Conservation (phyloP, 2,113 vertebrate species). For the Malurus cyaneus region DNA sequence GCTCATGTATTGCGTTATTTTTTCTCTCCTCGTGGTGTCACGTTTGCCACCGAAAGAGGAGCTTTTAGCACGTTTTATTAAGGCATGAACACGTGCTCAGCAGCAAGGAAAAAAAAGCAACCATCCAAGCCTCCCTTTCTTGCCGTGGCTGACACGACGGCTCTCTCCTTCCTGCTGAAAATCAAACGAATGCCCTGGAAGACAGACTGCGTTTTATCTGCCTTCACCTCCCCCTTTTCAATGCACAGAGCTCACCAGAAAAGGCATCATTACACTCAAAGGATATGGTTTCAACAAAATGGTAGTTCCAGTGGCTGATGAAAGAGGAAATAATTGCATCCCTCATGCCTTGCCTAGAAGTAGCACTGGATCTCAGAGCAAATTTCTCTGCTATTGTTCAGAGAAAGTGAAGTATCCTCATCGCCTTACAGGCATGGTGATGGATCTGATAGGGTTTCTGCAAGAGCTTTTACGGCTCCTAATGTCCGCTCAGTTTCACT, state of each 20-base stretch:
- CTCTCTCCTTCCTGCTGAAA: neutral
- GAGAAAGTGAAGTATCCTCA: conserved; percentile 51
- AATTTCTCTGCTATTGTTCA: conserved; percentile 41
- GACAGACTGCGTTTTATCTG: neutral
- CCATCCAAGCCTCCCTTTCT: neutral
- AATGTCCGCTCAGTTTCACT: neutral
- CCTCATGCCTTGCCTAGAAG: conserved; percentile 31
- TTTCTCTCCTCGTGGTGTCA: neutral
- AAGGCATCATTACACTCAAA: conserved; percentile 35
- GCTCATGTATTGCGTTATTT: neutral
- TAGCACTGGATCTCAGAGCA: conserved; percentile 21
- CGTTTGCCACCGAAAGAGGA: neutral
- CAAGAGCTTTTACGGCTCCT: neutral
- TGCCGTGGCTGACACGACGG: neutral
- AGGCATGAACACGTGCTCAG: neutral
- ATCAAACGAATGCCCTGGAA: neutral
- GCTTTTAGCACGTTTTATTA: neutral
- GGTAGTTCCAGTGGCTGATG: conserved; percentile 60
- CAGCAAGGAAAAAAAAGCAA: neutral
- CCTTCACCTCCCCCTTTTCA: neutral
- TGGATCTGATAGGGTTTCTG: neutral
- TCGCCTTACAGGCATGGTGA: neutral
- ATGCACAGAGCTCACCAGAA: neutral
- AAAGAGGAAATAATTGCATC: conserved; percentile 63
- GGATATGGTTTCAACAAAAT: conserved; percentile 63